Evolutionary conservation across 2,113 vertebrate species (phyloP).

Genomic region (Trematomus loennbergii): DNA sequence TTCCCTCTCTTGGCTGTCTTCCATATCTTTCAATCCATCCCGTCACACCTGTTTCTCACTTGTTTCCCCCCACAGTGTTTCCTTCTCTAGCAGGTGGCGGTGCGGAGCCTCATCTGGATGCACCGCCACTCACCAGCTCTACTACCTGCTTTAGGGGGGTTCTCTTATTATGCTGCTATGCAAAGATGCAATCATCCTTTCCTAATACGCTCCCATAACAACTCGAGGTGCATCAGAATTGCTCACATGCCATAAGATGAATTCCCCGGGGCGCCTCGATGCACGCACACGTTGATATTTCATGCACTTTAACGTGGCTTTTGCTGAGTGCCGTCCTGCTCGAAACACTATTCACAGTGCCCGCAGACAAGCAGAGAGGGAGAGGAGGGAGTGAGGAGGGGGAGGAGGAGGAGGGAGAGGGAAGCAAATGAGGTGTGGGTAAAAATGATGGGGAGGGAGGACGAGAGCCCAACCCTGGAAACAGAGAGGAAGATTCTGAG

Average conservation of each 20-base stretch:
- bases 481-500: slow-evolving; percentile 38
- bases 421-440: slow-evolving; percentile 64
- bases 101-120: slow-evolving; percentile 69
- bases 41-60: slow-evolving; percentile 78
- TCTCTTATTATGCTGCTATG: slow-evolving; percentile 20
- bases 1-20: slow-evolving; percentile 56
- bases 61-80: slow-evolving; percentile 35
- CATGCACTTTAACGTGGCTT: slow-evolving; percentile 60
- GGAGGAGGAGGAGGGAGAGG: neutral
- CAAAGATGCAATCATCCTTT: slow-evolving; percentile 46
- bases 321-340: slow-evolving; percentile 55
- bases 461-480: slow-evolving; percentile 74
- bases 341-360: slow-evolving; percentile 38
- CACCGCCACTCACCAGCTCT: slow-evolving; percentile 56
- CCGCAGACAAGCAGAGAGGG: slow-evolving; percentile 58
- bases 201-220: slow-evolving; percentile 10
- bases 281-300: slow-evolving; percentile 47
- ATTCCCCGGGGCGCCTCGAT: slow-evolving; percentile 1
- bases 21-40: slow-evolving; percentile 64
- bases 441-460: slow-evolving; percentile 73
- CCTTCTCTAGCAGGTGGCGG: slow-evolving; percentile 39
- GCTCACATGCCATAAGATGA: slow-evolving; percentile 12
- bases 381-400: slow-evolving; percentile 39
- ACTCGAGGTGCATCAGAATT: slow-evolving; percentile 31
- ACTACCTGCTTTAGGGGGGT: slow-evolving; percentile 69